phyloP scores from a whole-genome alignment of 2,888 invertebrate species.

The Tinea pellionella region DNA sequence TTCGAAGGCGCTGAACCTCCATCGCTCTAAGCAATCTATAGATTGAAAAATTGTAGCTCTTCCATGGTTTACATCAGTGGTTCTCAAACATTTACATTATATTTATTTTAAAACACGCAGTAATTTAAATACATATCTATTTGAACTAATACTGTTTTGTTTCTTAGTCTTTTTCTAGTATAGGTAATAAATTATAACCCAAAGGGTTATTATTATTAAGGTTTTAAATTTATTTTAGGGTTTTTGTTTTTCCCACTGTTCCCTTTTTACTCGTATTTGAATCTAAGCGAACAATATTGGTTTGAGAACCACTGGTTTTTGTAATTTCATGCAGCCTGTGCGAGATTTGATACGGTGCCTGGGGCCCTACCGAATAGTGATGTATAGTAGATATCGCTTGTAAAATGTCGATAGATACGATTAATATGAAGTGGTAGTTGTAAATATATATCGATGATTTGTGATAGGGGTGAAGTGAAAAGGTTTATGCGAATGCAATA shows the following conservation, averaged over 20 bases:
- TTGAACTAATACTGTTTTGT: too few relatives aligned
- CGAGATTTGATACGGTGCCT: slow-evolving; percentile 27
- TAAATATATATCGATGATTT: slow-evolving; percentile 2
- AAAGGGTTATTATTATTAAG: too few relatives aligned
- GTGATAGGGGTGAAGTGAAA: background rate
- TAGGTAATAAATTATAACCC: too few relatives aligned
- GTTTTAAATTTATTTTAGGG: too few relatives aligned
- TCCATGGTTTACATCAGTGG: slow-evolving; percentile 17
- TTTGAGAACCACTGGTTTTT: slow-evolving; percentile 26
- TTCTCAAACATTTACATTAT: background rate
- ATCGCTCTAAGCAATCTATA: slow-evolving; percentile 40
- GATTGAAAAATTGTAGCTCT: slow-evolving; percentile 61
- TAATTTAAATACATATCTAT: background rate
- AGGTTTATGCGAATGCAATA: background rate
- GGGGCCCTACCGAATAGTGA: slow-evolving; percentile 18
- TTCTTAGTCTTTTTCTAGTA: too few relatives aligned
- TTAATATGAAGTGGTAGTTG: slow-evolving; percentile 6
- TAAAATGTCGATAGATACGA: slow-evolving; percentile 8
- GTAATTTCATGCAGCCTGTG: slow-evolving; percentile 48
- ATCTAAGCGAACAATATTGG: background rate
- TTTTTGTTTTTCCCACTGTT: too few relatives aligned
- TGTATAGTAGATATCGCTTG: background rate
- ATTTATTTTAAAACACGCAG: background rate
- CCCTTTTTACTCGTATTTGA: too few relatives aligned
- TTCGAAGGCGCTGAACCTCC: slow-evolving; percentile 21